Conservation (phyloP, 2,888 invertebrate species). For the Ornithoptera alexandrae region DNA sequence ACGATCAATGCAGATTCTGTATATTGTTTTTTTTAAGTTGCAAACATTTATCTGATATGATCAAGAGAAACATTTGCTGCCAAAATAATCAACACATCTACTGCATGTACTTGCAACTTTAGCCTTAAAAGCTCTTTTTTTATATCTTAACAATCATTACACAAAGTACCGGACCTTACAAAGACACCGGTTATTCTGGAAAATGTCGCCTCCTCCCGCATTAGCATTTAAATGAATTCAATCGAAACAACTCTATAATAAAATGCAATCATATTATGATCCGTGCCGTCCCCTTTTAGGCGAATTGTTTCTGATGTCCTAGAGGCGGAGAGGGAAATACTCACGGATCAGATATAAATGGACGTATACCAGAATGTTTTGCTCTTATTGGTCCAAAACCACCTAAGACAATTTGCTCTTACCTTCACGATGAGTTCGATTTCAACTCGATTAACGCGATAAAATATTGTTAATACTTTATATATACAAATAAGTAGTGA, state of each 20-base stretch:
- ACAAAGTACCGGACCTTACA: slow-evolving; percentile 34
- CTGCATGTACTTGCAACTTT: slow-evolving; percentile 6
- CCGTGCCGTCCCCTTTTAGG: slow-evolving; percentile 39
- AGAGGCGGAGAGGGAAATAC: slow-evolving; percentile 2
- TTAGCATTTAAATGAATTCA: slow-evolving; percentile 77
- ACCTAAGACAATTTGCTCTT: slow-evolving; percentile 39
- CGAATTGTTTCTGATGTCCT: slow-evolving; percentile 27
- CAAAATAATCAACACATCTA: slow-evolving; percentile 7
- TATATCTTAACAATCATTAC: slow-evolving; percentile 34
- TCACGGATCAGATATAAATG: slow-evolving; percentile 21
- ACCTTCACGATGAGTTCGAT: slow-evolving; percentile 45
- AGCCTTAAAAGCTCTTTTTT: slow-evolving; percentile 25
- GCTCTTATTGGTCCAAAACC: slow-evolving; percentile 50
- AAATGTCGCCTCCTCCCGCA: slow-evolving; percentile 61
- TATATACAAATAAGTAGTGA: slow-evolving; percentile 49
- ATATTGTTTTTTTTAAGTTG: not conserved
- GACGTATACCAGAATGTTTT: slow-evolving; percentile 1
- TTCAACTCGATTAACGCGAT: slow-evolving; percentile 52
- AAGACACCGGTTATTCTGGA: slow-evolving; percentile 58
- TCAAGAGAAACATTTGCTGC: slow-evolving; percentile 5
- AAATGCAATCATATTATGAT: slow-evolving; percentile 47
- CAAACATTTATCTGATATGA: not conserved
- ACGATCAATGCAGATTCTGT: not conserved
- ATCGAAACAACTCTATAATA: slow-evolving; percentile 74
- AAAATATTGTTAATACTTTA: slow-evolving; percentile 63